phyloP scores from a whole-genome alignment of 1,140 invertebrate species.

The Holcopasites calliopsidis region DNA sequence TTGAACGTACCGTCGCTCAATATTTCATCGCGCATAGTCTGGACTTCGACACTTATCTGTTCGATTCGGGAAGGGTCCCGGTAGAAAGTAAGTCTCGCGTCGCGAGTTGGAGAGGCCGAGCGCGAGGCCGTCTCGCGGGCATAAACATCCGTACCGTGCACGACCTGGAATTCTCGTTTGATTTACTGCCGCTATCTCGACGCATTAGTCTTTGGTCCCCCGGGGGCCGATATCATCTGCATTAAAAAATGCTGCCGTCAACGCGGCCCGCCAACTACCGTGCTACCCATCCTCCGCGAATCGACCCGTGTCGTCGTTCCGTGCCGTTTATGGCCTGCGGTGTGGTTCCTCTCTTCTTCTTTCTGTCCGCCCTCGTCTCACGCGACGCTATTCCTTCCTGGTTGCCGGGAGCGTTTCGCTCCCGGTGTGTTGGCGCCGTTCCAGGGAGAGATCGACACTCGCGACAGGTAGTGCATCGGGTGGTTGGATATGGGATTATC shows the following conservation, averaged over 20 bases:
- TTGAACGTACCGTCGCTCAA: constrained; percentile 43
- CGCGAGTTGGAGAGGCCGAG: constrained; percentile 1
- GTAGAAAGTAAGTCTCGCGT: constrained; percentile 64
- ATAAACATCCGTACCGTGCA: constrained; percentile 65
- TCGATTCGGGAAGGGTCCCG: constrained; percentile 47
- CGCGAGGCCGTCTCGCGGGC: constrained; percentile 55
- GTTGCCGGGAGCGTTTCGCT: background rate
- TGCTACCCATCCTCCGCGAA: constrained; percentile 64
- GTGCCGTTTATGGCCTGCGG: constrained; percentile 43
- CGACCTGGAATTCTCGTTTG: constrained; percentile 66
- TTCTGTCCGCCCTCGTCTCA: background rate
- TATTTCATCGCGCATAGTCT: constrained; percentile 51
- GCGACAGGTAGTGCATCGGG: constrained; percentile 20
- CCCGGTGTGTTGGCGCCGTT: background rate
- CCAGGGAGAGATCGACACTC: constrained; percentile 19
- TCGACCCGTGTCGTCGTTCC: constrained; percentile 39
- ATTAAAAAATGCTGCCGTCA: constrained; percentile 67
- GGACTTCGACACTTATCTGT: constrained; percentile 45
- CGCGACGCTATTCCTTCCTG: constrained; percentile 10
- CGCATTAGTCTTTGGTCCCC: constrained; percentile 67
- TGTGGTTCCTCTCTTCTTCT: constrained; percentile 7
- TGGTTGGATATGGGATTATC: too few species aligned
- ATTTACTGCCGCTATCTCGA: constrained; percentile 68
- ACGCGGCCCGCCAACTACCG: constrained; percentile 65
- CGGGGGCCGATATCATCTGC: constrained; percentile 67